Evolutionary conservation across 2,888 invertebrate species (phyloP), one percentile per base, ranked within the genome.

Genomic region (Eulithis testata): DNA sequence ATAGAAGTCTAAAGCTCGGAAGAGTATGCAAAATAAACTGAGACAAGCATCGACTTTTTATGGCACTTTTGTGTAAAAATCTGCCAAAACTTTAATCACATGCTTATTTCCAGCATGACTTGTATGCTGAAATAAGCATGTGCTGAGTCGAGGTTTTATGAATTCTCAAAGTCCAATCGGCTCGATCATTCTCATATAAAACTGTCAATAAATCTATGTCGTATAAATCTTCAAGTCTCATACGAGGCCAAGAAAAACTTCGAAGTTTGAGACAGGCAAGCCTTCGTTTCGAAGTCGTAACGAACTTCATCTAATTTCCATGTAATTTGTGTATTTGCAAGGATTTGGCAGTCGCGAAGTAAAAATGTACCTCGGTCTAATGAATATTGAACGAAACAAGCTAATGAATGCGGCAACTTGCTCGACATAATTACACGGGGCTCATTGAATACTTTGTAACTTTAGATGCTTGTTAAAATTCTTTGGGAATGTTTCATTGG

Each of bases 371-470:
- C 81, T 44, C 49, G 51, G 65, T 72, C 82, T 86, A 83, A 82
- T 90, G 89, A 91, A 90, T 90, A 88, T 88, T 89, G 86, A 88
- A 84, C 81, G 84, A 79, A 81, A 86, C 85, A 80, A 74, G 69
- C 79, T 89, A 89, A 89, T 86, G 83, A 87, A 88, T 84, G 85
- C 86, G 78, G 76, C 79, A 86, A 87, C 81, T 87, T 89, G 78
- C 81, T 85, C 81, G 76, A 86, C 85, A 86, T 89, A 85, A 90
- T 90, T 88, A 87, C 83, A 76, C 76, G 73, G 79, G 75, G 81
- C 85, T 88, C 87, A 87, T 87, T 87, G 87, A 89, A 88, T 88
- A 85, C 86, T 86, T 88, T 79, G 76, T 73, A 86, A 83, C 80
- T 80, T 72, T 71, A 76, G 76, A 73, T 75, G 80, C 83, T 87